phyloP scores from a whole-genome alignment of 1,140 invertebrate species.

The Ladona fulva region DNA sequence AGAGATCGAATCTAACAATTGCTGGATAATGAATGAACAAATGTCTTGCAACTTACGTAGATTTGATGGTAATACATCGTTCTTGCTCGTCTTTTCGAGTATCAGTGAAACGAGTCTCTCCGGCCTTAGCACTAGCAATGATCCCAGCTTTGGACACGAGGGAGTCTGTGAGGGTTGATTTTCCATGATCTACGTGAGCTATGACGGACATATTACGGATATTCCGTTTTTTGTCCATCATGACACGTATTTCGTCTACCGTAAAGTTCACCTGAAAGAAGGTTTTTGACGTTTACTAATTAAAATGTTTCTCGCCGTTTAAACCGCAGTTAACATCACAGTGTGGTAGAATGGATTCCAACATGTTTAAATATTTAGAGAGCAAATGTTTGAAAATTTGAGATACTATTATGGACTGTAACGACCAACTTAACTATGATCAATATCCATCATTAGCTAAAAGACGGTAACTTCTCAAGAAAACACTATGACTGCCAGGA shows the following conservation, averaged over 20 bases:
- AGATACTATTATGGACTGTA: too few relatives aligned
- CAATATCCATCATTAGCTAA: too few relatives aligned
- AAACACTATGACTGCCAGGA: too few relatives aligned
- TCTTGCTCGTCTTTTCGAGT: conserved; percentile 99
- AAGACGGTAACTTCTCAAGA: too few relatives aligned
- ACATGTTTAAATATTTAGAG: too few relatives aligned
- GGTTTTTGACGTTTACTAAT: conserved; percentile 16
- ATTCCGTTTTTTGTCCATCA: conserved; percentile 99
- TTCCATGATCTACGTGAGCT: conserved; percentile 99
- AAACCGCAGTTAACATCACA: too few relatives aligned
- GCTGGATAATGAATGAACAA: too few relatives aligned
- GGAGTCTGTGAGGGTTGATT: conserved; percentile 98
- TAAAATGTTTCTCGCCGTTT: too few relatives aligned
- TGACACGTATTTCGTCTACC: conserved; percentile 96
- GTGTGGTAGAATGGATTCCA: too few relatives aligned
- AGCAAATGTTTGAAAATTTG: too few relatives aligned
- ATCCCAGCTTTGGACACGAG: conserved; percentile 99
- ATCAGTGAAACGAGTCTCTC: conserved; percentile 98
- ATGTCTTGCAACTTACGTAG: conserved; percentile 70
- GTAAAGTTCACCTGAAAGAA: conserved; percentile 96
- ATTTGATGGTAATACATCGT: conserved; percentile 99
- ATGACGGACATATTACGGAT: conserved; percentile 99
- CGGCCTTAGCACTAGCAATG: conserved; percentile 95
- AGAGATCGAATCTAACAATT: too few relatives aligned
- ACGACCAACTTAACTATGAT: too few relatives aligned